Conservation (phyloP, 2,888 invertebrate genomes). For the Aphidoletes aphidimyza region DNA sequence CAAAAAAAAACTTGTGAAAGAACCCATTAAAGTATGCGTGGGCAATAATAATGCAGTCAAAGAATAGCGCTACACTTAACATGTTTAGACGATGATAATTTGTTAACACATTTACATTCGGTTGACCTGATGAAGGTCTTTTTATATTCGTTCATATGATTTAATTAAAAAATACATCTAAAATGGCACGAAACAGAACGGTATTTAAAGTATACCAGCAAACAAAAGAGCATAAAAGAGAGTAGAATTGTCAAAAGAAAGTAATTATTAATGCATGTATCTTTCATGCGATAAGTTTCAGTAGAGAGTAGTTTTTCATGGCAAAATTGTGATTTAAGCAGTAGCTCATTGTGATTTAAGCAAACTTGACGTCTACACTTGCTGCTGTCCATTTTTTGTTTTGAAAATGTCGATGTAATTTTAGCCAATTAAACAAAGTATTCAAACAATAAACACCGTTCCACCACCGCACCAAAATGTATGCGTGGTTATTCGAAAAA, state of each 20-base stretch:
- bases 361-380: conserved; percentile 16
- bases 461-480: background rate
- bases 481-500: background rate
- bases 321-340: background rate
- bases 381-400: background rate
- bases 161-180: background rate
- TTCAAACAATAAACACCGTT: conserved; percentile 3
- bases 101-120: background rate
- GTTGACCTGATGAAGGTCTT: conserved; percentile 2
- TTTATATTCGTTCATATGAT: background rate
- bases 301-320: background rate
- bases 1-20: too few species aligned
- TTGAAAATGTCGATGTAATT: background rate
- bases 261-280: background rate
- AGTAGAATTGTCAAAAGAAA: background rate
- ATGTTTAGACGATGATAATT: background rate
- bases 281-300: too few species aligned
- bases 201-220: too few species aligned
- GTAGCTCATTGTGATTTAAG: background rate
- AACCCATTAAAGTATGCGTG: too few species aligned
- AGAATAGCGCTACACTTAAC: too few species aligned
- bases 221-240: background rate
- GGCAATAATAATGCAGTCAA: too few species aligned
- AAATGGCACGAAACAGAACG: too few species aligned
- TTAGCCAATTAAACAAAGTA: background rate